A percentile compares a stretch with the other conserved stretches of the same genome.
Evolutionary conservation across 2,113 vertebrate genomes (phyloP).

Genomic region (Plecturocebus donacophilus): DNA sequence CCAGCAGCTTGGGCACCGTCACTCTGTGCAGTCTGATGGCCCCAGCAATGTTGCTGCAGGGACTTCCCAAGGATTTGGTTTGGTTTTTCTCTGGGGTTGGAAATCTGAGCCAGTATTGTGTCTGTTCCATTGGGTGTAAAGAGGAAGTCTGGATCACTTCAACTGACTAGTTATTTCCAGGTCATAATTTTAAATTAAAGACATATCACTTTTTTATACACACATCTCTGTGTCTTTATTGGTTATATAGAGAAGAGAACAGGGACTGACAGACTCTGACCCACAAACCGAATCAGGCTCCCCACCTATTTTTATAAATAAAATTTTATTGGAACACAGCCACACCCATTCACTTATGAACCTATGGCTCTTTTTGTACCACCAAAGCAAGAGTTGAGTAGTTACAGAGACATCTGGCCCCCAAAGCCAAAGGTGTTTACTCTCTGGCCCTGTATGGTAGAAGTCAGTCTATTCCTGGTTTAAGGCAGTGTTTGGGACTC

Average conservation of each 20-base stretch:
- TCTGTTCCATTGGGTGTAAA: slow-evolving; percentile 32
- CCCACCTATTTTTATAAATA: slow-evolving; percentile 13
- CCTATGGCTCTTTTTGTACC: background rate
- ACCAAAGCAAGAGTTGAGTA: background rate
- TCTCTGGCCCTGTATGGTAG: background rate
- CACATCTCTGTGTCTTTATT: slow-evolving; percentile 38
- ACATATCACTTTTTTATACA: slow-evolving; percentile 41
- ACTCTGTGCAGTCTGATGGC: background rate
- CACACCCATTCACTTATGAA: background rate
- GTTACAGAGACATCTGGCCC: background rate
- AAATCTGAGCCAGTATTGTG: slow-evolving; percentile 68
- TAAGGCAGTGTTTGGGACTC: background rate
- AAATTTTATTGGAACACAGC: slow-evolving; percentile 36
- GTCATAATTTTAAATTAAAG: slow-evolving; percentile 78
- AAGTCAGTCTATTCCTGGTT: background rate
- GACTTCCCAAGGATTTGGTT: background rate
- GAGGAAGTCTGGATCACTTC: slow-evolving; percentile 42
- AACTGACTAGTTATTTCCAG: slow-evolving; percentile 54
- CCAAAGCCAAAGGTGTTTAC: slow-evolving; percentile 12
- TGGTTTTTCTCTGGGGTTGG: slow-evolving; percentile 35
- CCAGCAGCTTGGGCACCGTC: background rate
- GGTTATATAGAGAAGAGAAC: background rate
- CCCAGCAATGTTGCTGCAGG: background rate
- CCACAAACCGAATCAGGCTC: background rate
- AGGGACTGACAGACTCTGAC: background rate